Conservation (phyloP, 92 coral and sea anemone genomes). For the Palythoa heliodiscus region DNA sequence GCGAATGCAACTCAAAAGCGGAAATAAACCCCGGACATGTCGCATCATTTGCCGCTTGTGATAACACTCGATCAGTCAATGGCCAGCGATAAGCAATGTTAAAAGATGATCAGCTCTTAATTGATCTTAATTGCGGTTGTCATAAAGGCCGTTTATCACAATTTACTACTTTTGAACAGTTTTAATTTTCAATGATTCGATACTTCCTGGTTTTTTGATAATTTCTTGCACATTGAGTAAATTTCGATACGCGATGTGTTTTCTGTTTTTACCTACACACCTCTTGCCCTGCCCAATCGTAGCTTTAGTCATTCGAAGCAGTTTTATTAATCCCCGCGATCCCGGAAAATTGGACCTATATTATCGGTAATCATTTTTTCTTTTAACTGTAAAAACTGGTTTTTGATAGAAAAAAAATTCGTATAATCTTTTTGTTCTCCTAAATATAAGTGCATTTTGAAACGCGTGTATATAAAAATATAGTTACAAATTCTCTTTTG, state of each 20-base stretch:
- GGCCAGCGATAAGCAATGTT: neutral
- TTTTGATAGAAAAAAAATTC: neutral
- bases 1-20: neutral
- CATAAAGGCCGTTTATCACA: neutral
- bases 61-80: neutral
- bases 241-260: neutral
- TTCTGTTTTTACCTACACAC: neutral
- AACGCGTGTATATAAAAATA: too few relatives aligned
- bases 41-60: neutral
- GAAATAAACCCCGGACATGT: conserved; percentile 11
- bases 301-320: neutral
- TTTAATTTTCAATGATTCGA: neutral
- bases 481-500: too few relatives aligned
- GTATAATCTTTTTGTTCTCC: neutral
- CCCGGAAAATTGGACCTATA: neutral
- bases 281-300: neutral
- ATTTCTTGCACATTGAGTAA: neutral
- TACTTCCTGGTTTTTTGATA: conserved; percentile 1
- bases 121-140: conserved; percentile 12
- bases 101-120: neutral
- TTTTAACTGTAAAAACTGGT: neutral
- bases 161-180: neutral
- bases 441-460: too few relatives aligned
- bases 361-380: neutral
- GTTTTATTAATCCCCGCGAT: neutral